These are phyloP conservation scores for Lithophane socia DNA, from an alignment of 2,888 invertebrate species.

Conservation along the genomic window DNA sequence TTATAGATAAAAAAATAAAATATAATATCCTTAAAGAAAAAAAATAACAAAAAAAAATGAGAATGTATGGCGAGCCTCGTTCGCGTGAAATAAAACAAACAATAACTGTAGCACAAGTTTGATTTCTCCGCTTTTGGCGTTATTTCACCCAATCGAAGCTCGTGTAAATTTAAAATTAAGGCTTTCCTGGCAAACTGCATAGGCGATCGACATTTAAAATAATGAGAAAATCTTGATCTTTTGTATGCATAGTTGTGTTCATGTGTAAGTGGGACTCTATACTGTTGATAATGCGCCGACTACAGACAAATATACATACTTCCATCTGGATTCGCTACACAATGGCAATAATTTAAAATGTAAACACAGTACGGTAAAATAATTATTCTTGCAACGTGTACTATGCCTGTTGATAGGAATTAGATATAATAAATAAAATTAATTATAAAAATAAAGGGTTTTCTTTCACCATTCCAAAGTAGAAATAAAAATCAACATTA, in stretches of 20 bases:
- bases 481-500: conserved; percentile 54
- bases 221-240: conserved; percentile 69
- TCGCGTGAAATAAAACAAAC: conserved; percentile 80
- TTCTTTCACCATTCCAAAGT: conserved; percentile 66
- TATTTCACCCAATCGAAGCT: conserved; percentile 85
- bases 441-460: conserved; percentile 81
- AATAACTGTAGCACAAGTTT: conserved; percentile 71
- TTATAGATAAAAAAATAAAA: conserved; percentile 86
- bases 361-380: conserved; percentile 80
- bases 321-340: conserved; percentile 66
- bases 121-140: conserved; percentile 72
- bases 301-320: conserved; percentile 50
- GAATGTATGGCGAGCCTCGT: conserved; percentile 82
- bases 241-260: conserved; percentile 75
- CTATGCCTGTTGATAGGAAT: conserved; percentile 88
- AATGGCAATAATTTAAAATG: conserved; percentile 71
- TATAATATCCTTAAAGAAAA: conserved; percentile 80
- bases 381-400: conserved; percentile 89
- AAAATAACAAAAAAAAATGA: conserved; percentile 77
- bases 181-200: conserved; percentile 85
- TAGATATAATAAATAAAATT: conserved; percentile 90
- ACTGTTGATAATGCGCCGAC: conserved; percentile 70
- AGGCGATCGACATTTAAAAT: conserved; percentile 74
- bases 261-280: conserved; percentile 66
- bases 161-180: conserved; percentile 81